Conservation (phyloP, 2,113 vertebrate genomes). For the Tor tambroides region DNA sequence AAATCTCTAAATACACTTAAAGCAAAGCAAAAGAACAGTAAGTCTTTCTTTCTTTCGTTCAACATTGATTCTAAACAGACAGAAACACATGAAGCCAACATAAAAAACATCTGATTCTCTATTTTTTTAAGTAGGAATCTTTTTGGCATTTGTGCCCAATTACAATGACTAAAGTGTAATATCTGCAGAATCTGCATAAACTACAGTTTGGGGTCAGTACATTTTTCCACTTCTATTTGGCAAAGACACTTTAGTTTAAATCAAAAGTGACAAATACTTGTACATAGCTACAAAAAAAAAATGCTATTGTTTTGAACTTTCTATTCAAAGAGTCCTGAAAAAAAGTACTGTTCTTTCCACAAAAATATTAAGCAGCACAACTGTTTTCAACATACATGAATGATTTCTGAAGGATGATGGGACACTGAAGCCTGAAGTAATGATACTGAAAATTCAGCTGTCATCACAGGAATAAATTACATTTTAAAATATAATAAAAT, state of each 20-base stretch:
- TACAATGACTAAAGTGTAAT: too few species aligned
- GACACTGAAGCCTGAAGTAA: too few species aligned
- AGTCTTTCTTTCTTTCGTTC: too few species aligned
- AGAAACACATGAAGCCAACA: background rate
- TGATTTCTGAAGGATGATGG: background rate
- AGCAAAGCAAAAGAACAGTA: too few species aligned
- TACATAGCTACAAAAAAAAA: background rate
- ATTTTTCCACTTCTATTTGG: too few species aligned
- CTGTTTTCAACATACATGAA: background rate
- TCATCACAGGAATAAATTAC: too few species aligned
- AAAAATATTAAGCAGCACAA: background rate
- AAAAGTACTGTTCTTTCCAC: background rate
- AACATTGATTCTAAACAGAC: background rate
- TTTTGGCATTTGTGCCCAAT: too few species aligned
- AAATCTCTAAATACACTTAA: background rate
- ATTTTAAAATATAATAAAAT: too few species aligned
- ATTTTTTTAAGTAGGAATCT: too few species aligned
- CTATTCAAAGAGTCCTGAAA: background rate
- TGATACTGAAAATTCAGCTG: too few species aligned
- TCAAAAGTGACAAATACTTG: background rate
- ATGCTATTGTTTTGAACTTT: background rate
- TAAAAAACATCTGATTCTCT: background rate
- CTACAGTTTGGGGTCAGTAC: too few species aligned
- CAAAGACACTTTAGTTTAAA: background rate
- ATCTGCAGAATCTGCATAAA: too few species aligned